Evolutionary conservation across 2,888 invertebrate genomes (phyloP).

Genomic region (Drosophila parthenogenetica): DNA sequence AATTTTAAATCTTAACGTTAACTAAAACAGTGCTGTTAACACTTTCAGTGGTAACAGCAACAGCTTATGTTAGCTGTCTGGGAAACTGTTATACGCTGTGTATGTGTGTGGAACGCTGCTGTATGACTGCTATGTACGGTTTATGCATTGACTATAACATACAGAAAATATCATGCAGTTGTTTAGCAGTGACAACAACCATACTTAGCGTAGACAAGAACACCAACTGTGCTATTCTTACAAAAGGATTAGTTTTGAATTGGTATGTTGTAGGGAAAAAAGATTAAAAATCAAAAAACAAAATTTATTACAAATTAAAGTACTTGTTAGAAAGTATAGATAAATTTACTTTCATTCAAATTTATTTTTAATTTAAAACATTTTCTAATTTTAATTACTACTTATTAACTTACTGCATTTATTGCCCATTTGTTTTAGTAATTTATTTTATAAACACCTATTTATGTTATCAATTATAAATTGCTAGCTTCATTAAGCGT

Average conservation of each 20-base stretch:
- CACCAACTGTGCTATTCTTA: not conserved
- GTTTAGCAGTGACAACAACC: not conserved
- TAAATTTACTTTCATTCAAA: too few species aligned
- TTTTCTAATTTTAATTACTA: too few species aligned
- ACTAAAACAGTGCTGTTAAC: slow-evolving; percentile 18
- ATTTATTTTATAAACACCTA: not conserved
- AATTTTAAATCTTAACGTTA: not conserved
- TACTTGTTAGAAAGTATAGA: too few species aligned
- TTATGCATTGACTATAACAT: not conserved
- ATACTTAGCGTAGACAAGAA: not conserved
- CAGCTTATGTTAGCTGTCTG: not conserved
- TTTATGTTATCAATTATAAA: not conserved
- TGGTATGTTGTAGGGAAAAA: too few species aligned
- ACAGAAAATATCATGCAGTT: not conserved
- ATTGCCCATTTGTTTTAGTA: not conserved
- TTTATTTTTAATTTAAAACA: too few species aligned
- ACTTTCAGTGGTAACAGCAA: not conserved
- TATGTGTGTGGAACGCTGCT: not conserved
- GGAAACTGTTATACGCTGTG: not conserved
- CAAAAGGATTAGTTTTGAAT: too few species aligned
- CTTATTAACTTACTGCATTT: too few species aligned
- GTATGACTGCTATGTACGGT: not conserved
- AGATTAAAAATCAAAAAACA: too few species aligned
- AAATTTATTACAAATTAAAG: too few species aligned
- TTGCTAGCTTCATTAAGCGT: not conserved